Base-by-base conservation (phyloP, 2,113 vertebrate genomes). In the Ginglymostoma cirratum region DNA sequence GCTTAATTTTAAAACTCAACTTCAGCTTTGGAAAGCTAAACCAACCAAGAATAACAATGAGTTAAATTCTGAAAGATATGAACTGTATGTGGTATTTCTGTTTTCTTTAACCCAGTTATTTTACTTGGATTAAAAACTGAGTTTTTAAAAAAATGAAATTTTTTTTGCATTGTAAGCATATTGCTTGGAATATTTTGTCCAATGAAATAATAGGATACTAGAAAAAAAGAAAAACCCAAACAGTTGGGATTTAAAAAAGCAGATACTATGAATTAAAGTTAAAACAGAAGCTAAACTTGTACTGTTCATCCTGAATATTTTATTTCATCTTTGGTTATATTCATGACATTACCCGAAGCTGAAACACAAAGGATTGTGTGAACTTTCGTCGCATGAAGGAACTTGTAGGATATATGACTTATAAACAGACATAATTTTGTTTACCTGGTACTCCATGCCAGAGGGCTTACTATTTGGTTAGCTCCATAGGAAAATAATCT, bases 341-440 rank as follows among this genome's bases (percentile, higher is more conserved):
- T 70, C 66, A 30, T 94, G 42, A 70, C 19, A 48, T 70, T 42
- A 12, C 66, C 45, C 38, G 7, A 70, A 70, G 48, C 65, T 94
- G n/a, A 42, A 70, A 94, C 30, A 94, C 66, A 48, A 15, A 45
- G 30, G 23, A 70, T 69, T 42, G 65, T 17, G 34, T 48, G 90
- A 67, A 69, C 15, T 1, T 90, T 34, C 6, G 6, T 27, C 90
- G 8, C 23, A 23, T 67, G 65, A 94, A 94, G 61, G 66, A 70
- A 67, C 66, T 67, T 67, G 66, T 27, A 45, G 23, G 38, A 94
- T 70, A 27, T 72, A 42, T 7, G 5, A 48, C 67, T 95, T 95
- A 95, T 69, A 72, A 95, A 95, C 94, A 70, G 94, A 95, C 67
- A 95, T 95, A 70, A 95, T 95, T 72, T 45, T 95, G 94, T 76